Evolutionary conservation across 2,888 invertebrate genomes (phyloP).

Genomic region (Ennomos fuscantarius): DNA sequence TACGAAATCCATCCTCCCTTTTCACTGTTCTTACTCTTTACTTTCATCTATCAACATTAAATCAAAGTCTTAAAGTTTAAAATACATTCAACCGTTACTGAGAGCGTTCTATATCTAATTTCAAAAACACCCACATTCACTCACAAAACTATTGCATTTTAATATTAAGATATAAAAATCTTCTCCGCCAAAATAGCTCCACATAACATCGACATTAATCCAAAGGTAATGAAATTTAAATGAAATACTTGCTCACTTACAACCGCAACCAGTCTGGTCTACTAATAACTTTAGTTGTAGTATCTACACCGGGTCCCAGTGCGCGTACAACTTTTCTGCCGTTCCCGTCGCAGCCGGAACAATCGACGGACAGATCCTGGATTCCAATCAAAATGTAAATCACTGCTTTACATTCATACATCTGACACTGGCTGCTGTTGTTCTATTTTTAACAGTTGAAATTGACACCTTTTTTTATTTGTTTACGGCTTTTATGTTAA

Average conservation of each 20-base stretch:
- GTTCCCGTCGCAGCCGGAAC: conserved; percentile 41
- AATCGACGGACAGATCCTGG: conserved; percentile 53
- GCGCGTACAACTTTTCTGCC: conserved; percentile 55
- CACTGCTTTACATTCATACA: conserved; percentile 59
- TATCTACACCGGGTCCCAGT: conserved; percentile 36
- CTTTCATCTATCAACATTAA: too few relatives aligned
- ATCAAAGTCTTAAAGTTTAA: too few relatives aligned
- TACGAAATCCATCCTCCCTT: too few relatives aligned
- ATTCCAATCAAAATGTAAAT: conserved; percentile 80
- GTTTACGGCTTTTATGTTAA: conserved; percentile 6
- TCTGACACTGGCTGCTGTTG: conserved; percentile 23
- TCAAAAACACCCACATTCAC: too few relatives aligned
- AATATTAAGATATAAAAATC: too few relatives aligned
- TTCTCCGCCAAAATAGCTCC: too few relatives aligned
- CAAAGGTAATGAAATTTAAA: too few relatives aligned
- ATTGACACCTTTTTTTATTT: conserved; percentile 22
- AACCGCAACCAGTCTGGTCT: conserved; percentile 40
- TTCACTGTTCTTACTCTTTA: too few relatives aligned
- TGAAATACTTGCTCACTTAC: not conserved
- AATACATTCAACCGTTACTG: too few relatives aligned
- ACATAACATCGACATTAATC: too few relatives aligned
- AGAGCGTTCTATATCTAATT: too few relatives aligned
- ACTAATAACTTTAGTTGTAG: conserved; percentile 4
- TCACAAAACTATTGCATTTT: too few relatives aligned
- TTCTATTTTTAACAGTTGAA: conserved; percentile 19